phyloP scores from a whole-genome alignment of 2,797 vertebrate genomes.

The Cryptoprocta ferox region DNA sequence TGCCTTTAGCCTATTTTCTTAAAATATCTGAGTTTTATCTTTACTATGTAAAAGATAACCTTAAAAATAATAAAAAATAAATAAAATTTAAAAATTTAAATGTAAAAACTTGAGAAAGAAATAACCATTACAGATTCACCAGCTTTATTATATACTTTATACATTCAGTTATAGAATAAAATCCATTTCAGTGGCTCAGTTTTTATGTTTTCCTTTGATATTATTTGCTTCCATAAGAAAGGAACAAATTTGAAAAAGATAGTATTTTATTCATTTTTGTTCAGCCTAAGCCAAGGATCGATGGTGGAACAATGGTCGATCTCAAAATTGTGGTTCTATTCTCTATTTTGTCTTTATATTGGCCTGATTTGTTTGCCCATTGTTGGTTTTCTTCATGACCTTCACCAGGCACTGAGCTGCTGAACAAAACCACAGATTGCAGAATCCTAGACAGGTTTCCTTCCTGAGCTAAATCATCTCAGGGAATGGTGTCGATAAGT shows the following conservation, averaged over 20 bases:
- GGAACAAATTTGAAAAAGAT: not conserved
- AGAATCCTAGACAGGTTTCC: not conserved
- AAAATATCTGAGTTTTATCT: not conserved
- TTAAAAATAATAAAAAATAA: not conserved
- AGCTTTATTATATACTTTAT: not conserved
- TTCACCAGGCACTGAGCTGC: not conserved
- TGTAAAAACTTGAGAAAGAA: not conserved
- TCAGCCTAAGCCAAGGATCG: not conserved
- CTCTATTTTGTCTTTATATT: not conserved
- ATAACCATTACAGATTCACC: not conserved
- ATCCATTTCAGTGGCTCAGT: not conserved
- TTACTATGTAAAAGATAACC: not conserved
- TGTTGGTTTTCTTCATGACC: not conserved
- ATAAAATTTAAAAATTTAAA: no score
- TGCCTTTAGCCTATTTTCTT: not conserved
- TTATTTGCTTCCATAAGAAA: not conserved
- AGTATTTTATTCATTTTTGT: not conserved
- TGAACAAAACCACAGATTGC: not conserved
- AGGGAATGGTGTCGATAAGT: not conserved
- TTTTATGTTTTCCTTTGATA: not conserved
- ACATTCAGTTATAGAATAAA: not conserved
- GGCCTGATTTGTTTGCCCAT: not conserved
- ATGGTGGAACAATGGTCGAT: not conserved
- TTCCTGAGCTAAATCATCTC: not conserved
- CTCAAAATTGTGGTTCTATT: not conserved